These are phyloP conservation scores for Drosophila pegasa DNA, from an alignment of 2,888 invertebrate genomes.

Conservation along the genomic window DNA sequence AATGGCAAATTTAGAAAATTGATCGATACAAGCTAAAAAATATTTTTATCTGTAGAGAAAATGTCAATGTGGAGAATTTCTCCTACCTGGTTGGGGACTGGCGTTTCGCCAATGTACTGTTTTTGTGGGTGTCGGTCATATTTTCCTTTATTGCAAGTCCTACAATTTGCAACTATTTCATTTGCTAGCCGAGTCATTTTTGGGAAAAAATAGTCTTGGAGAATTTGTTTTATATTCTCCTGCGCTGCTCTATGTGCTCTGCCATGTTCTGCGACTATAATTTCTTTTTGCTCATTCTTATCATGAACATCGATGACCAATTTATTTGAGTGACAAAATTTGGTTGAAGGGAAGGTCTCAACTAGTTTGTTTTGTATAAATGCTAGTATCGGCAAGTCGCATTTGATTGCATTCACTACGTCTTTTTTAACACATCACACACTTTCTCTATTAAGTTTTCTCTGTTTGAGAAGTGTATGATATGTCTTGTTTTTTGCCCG, in stretches of 20 bases:
- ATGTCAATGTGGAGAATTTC: background rate
- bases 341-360: background rate
- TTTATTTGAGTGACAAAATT: background rate
- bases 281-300: background rate
- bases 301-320: background rate
- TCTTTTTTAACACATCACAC: background rate
- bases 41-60: background rate
- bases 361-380: background rate
- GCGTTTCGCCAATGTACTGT: background rate
- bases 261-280: background rate
- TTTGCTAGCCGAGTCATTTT: background rate
- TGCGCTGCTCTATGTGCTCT: background rate
- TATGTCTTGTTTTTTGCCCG: background rate
- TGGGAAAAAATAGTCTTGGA: background rate
- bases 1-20: background rate
- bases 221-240: background rate
- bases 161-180: background rate
- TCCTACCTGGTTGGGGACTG: background rate
- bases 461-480: background rate
- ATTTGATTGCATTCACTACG: conserved; percentile 1
- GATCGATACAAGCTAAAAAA: background rate
- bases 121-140: background rate
- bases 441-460: background rate
- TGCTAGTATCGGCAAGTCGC: background rate
- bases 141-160: background rate